Conservation (phyloP, 1,140 invertebrate genomes). For the Triops cancriformis region DNA sequence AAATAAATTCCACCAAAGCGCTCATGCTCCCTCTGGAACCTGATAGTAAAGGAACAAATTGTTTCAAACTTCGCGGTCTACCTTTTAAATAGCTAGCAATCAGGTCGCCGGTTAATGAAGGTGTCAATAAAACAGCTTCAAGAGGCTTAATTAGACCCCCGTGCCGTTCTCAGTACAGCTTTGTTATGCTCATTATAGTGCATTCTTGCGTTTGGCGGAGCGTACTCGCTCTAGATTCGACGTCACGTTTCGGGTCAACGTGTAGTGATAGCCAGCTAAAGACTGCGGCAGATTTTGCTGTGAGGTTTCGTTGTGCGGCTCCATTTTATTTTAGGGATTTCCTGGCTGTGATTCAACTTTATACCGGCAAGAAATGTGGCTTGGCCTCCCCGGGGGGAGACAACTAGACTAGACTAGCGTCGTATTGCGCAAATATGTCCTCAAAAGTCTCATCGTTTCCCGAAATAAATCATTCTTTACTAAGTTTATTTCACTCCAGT, state of each 20-base stretch:
- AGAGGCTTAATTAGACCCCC: too few relatives aligned
- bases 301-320: not conserved
- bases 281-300: not conserved
- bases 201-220: not conserved
- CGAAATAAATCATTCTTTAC: not conserved
- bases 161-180: too few relatives aligned
- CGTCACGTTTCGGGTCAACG: not conserved
- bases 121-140: too few relatives aligned
- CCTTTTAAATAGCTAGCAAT: too few relatives aligned
- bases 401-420: not conserved
- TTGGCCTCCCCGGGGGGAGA: not conserved
- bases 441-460: not conserved
- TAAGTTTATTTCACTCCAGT: too few relatives aligned
- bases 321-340: not conserved
- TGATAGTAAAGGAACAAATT: too few relatives aligned
- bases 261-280: not conserved
- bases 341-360: slow-evolving; percentile 7
- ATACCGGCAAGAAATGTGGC: not conserved
- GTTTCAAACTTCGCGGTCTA: too few relatives aligned
- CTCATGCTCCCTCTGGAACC: too few relatives aligned
- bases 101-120: too few relatives aligned
- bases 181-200: too few relatives aligned
- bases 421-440: slow-evolving; percentile 6
- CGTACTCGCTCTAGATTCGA: not conserved
- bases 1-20: too few relatives aligned